Evolutionary conservation across 2,888 invertebrate genomes (phyloP), one percentile per base, ranked within the genome.

Genomic region (Dolichopus griseipennis): DNA sequence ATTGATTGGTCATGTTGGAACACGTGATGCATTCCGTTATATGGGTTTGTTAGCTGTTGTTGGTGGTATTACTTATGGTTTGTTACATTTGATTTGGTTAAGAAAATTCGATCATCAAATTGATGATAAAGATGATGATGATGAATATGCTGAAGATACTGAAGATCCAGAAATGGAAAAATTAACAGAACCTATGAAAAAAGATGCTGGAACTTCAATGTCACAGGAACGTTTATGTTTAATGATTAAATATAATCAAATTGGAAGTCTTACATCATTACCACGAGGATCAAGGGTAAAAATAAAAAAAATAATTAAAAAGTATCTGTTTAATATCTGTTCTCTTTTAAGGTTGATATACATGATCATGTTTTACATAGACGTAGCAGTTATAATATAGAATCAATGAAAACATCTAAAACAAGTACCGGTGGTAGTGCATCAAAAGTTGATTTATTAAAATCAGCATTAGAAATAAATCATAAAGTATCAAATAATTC

Each of bases 21-120:
- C 91, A 8, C 83, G 91, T 69, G 87, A 90, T 76, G 88, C 91
- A 0, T 93, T 92, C 78, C 85, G 90, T 20, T 86, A 90, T 71
- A 91, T 92, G 90, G 92, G 92, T 0, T 81, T 90, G 0, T 83
- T 88, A 64, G 90, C 91, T 0, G 88, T 89, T 68, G 83, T 87
- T 1, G 88, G 89, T 21, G 92, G 91, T 33, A 83, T 89, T 6
- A 77, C 86, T 5, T 92, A 92, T 72, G 88, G 88, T 0, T 73
- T 90, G 0, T 77, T 91, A 21, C 90, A 92, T 77, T 86, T 87
- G 73, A 84, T 87, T 74, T 91, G 90, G 89, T 79, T 92, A 62
- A 84, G 87, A 71, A 88, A 88, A 74, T 85, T 86, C 72, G 85
- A 81, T 75, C 78, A 79, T 70, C 78, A 78, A 64, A 73, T 76